These are phyloP conservation scores for Cerastis rubricosa DNA, from an alignment of 2,888 invertebrate genomes.

Conservation along the genomic window DNA sequence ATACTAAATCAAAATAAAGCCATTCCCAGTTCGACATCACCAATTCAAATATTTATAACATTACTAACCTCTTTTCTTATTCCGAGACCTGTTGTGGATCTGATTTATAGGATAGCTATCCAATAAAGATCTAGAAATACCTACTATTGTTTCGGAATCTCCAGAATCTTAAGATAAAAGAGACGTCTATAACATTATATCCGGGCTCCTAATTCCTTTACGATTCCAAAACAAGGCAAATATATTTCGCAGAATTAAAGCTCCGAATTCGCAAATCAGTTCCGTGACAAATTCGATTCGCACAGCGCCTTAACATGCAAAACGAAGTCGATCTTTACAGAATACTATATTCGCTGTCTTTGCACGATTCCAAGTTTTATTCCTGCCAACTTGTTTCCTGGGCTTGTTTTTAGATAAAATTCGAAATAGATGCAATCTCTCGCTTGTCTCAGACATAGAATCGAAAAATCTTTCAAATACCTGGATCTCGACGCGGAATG, in stretches of 20 bases:
- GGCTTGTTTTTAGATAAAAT: constrained; percentile 81
- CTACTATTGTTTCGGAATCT: constrained; percentile 20
- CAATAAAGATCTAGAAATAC: constrained; percentile 45
- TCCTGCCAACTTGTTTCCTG: constrained; percentile 73
- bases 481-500: constrained; percentile 59
- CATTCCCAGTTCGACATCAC: constrained; percentile 29
- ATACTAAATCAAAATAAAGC: constrained; percentile 31
- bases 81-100: constrained; percentile 28
- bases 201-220: constrained; percentile 11
- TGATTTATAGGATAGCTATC: constrained; percentile 43
- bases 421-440: constrained; percentile 82
- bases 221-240: constrained; percentile 12
- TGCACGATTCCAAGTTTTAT: constrained; percentile 74
- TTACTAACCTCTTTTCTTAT: constrained; percentile 32
- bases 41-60: constrained; percentile 41
- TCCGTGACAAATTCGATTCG: constrained; percentile 62
- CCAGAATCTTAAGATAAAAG: constrained; percentile 18
- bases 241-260: constrained; percentile 45
- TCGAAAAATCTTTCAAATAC: constrained; percentile 75
- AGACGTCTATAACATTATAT: constrained; percentile 11
- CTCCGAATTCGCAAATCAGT: constrained; percentile 57
- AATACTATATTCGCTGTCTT: constrained; percentile 66
- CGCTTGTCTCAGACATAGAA: constrained; percentile 72
- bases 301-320: constrained; percentile 76
- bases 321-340: constrained; percentile 66